A percentile compares a stretch with the other conserved stretches of the same genome.
Evolutionary conservation across 2,113 vertebrate species (phyloP).

Genomic region (Varanus salvator): DNA sequence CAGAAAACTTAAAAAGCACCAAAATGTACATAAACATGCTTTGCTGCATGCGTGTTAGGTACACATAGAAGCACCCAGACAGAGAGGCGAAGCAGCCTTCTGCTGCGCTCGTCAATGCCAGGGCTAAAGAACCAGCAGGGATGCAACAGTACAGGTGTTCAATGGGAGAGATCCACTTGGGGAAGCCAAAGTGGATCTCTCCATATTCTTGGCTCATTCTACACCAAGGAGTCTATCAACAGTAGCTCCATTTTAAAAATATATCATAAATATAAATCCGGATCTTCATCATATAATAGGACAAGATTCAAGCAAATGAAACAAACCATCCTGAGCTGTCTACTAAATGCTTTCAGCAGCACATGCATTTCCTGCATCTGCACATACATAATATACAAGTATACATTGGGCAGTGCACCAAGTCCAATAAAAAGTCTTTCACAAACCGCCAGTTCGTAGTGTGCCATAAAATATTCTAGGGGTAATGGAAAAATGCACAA

Average conservation of each 20-base stretch:
- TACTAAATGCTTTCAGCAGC: not conserved
- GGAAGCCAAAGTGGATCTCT: not conserved
- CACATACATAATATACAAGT: not conserved
- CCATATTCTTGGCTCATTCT: not conserved
- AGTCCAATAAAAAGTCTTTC: not conserved
- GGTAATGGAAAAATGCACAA: fast-evolving
- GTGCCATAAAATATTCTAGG: not conserved
- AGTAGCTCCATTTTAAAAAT: not conserved
- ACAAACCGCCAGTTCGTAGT: fast-evolving
- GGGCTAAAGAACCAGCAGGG: not conserved
- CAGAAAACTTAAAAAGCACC: not conserved
- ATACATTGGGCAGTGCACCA: not conserved
- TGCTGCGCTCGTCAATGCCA: not conserved
- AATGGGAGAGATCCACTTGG: not conserved
- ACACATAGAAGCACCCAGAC: not conserved
- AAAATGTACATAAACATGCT: not conserved
- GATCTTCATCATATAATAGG: not conserved
- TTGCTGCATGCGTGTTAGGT: not conserved
- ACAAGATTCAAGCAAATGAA: not conserved
- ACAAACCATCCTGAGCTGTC: not conserved
- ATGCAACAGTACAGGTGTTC: not conserved
- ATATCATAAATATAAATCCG: not conserved
- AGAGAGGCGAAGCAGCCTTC: not conserved
- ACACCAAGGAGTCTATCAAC: not conserved
- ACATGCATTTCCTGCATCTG: conserved; percentile 1